phyloP scores from a whole-genome alignment of 2,797 vertebrate genomes.

The Champsocephalus gunnari region DNA sequence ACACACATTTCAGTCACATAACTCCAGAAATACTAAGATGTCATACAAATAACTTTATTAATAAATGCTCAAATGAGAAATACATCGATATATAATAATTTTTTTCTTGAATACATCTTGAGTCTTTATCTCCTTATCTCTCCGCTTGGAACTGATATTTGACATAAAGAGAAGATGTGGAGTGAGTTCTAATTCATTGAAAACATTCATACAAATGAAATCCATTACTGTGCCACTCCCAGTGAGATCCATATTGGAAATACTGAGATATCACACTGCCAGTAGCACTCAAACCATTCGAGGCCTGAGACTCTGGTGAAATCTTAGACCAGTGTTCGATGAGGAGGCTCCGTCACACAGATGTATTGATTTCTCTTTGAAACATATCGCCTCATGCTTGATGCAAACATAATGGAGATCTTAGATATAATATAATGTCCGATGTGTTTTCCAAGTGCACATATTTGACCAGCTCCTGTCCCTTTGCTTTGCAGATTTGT shows the following conservation, averaged over 20 bases:
- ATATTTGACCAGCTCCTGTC: slow-evolving; percentile 13
- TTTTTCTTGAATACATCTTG: too few relatives aligned
- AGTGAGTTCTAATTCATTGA: background rate
- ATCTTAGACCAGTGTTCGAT: slow-evolving; percentile 58
- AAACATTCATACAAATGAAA: slow-evolving; percentile 28
- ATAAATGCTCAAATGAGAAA: too few relatives aligned
- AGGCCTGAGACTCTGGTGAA: slow-evolving; percentile 39
- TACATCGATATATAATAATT: background rate
- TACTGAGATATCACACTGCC: slow-evolving; percentile 24
- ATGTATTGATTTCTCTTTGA: slow-evolving; percentile 59
- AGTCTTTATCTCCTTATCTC: too few relatives aligned
- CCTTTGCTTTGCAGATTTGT: slow-evolving; percentile 88
- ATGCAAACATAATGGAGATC: slow-evolving; percentile 22
- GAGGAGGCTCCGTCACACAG: slow-evolving; percentile 29
- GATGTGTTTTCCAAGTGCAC: slow-evolving; percentile 18
- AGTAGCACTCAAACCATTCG: slow-evolving; percentile 34
- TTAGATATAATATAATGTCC: slow-evolving; percentile 3
- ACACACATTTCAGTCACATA: background rate
- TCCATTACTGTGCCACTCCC: slow-evolving; percentile 38
- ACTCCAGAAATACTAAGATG: background rate
- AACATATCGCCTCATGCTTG: slow-evolving; percentile 5
- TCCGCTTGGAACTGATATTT: background rate
- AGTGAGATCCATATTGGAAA: slow-evolving; percentile 41
- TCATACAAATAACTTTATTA: background rate
- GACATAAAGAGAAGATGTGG: background rate